These are phyloP conservation scores for Neodiprion lecontei DNA, from an alignment of 1,140 invertebrate species.

Conservation along the genomic window DNA sequence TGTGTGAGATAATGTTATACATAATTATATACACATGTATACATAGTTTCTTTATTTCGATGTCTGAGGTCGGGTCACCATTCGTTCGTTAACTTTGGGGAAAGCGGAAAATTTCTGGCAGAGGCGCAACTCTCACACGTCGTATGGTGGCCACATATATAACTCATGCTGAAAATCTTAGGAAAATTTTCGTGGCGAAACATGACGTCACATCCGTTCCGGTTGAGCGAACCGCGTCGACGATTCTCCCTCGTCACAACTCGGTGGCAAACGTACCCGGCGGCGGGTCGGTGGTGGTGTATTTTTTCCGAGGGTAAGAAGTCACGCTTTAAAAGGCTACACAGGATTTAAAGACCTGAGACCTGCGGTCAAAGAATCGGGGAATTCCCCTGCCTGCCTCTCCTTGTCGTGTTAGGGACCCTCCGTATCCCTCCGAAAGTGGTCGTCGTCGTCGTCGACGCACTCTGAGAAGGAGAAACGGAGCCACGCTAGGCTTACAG, in stretches of 20 bases:
- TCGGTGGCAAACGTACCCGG: background rate
- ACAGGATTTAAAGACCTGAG: constrained; percentile 1
- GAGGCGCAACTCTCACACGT: no score
- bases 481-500: background rate
- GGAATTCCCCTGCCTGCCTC: background rate
- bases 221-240: background rate
- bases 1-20: no score
- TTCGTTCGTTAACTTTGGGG: no score
- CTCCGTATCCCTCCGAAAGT: background rate
- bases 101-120: no score
- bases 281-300: background rate
- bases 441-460: background rate
- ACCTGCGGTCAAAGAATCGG: background rate
- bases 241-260: background rate
- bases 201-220: no score
- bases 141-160: no score
- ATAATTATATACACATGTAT: no score
- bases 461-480: background rate
- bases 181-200: no score
- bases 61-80: no score
- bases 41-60: no score
- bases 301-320: background rate
- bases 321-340: constrained; percentile 3
- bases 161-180: no score
- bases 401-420: background rate